Evolutionary conservation across 2,888 invertebrate genomes (phyloP).

Genomic region (Ischnura elegans): DNA sequence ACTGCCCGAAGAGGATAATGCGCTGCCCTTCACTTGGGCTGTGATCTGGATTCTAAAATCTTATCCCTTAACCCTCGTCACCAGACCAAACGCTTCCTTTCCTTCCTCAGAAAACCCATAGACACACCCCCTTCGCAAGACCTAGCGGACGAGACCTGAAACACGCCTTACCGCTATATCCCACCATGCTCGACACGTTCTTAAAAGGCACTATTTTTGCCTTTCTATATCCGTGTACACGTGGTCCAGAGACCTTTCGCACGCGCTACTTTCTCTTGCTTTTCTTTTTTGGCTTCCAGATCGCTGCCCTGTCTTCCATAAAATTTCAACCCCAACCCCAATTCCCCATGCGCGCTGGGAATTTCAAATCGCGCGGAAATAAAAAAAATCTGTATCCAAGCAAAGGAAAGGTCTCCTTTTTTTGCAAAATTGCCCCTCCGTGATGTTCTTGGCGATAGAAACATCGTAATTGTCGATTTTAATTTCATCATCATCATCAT

Average conservation of each 20-base stretch:
- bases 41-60: background rate
- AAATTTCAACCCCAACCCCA: conserved; percentile 1
- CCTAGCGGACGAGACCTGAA: background rate
- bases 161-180: background rate
- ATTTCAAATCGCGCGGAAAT: conserved; percentile 24
- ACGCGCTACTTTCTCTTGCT: background rate
- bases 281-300: background rate
- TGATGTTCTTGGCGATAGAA: background rate
- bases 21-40: background rate
- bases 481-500: no score
- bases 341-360: background rate
- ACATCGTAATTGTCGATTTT: background rate
- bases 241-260: background rate
- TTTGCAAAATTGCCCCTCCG: background rate
- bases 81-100: background rate
- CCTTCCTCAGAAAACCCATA: background rate
- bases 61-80: background rate
- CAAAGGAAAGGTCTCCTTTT: no score
- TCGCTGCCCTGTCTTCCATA: conserved; percentile 8
- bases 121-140: background rate
- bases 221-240: background rate
- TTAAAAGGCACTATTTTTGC: background rate
- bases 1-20: background rate
- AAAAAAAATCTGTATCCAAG: background rate
- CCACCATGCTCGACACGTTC: background rate